These are phyloP conservation scores for Nymphalis urticae DNA, from an alignment of 2,888 invertebrate species.

Conservation along the genomic window DNA sequence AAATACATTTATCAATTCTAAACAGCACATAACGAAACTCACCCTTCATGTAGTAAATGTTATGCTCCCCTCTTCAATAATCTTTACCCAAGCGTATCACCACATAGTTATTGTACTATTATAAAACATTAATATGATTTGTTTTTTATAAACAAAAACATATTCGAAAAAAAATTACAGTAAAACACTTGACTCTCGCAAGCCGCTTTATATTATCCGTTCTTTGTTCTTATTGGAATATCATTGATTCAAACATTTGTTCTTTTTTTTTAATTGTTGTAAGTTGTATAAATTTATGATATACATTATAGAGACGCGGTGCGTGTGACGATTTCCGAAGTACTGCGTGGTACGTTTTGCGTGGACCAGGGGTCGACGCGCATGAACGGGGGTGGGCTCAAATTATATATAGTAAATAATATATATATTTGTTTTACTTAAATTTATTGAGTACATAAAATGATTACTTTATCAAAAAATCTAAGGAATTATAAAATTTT, in stretches of 20 bases:
- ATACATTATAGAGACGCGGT: constrained; percentile 60
- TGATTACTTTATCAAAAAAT: not conserved
- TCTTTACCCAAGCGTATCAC: constrained; percentile 45
- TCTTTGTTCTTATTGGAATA: constrained; percentile 18
- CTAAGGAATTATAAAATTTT: too few species aligned
- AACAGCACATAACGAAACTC: constrained; percentile 49
- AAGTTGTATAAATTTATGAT: constrained; percentile 48
- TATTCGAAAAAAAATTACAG: not conserved
- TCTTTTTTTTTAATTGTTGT: constrained; percentile 47
- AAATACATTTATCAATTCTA: constrained; percentile 14
- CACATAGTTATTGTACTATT: constrained; percentile 46
- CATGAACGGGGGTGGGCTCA: constrained; percentile 64
- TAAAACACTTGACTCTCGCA: constrained; percentile 16
- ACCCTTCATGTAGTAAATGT: constrained; percentile 70
- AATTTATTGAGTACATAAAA: not conserved
- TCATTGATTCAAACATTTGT: constrained; percentile 44
- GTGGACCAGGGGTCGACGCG: constrained; percentile 63
- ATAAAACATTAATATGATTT: constrained; percentile 55
- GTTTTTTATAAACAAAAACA: constrained; percentile 42
- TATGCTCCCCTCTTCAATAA: constrained; percentile 53
- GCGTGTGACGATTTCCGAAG: constrained; percentile 65
- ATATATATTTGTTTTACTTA: constrained; percentile 15
- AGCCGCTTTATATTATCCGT: not conserved
- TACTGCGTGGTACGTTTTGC: constrained; percentile 71
- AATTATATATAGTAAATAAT: constrained; percentile 62